Evolutionary conservation across 2,888 invertebrate genomes (phyloP), one percentile per base, ranked within the genome.

Genomic region (Agrotis puta): DNA sequence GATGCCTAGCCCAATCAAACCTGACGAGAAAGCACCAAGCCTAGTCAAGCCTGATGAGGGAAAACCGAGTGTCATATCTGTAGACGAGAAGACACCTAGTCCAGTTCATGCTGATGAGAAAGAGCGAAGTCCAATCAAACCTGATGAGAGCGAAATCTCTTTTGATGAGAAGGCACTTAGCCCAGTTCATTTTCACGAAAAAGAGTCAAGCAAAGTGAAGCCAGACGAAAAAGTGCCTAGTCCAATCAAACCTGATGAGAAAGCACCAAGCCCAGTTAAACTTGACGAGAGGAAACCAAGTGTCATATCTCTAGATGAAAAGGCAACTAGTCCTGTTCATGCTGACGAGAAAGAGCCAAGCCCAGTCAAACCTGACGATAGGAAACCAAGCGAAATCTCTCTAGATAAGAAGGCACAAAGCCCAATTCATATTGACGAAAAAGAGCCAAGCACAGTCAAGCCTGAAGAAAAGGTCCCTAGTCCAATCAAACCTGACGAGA

Each of bases 1-100:
- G 18, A 27, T n/a, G 11, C 54, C 61, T 0, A 84, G 77, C 16
- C 66, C 67, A 1, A 24, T 53, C 33, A 33, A 33, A 6, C 33
- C 33, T 20, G 61, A 68, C 3, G 74, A 70, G 1, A 83, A 79
- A 18, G 33, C 18, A 11, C 54, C 61, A 1, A 84, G 77, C 16
- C 66, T 66, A 1, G 27, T 53, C 33, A 33, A 33, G 9, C 33
- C 33, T 33, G 33, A 33, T 1, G 33, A 33, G 33, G 1, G 33
- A 7, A 33, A 33, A 33, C 33, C 33, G 7, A 33, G 33, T 6
- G 9, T 2, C 3, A 39, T 6, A 7, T 43, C 0, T n/a, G 39
- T 71, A 3, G 69, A 69, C 50, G 69, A 3, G 24, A 48, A 7
- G 33, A 7, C 33, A 53, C 22, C 27, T 27, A 7, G 33, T 13